Evolutionary conservation across 2,888 invertebrate species (phyloP).

Genomic region (Malthinus seriepunctatus): DNA sequence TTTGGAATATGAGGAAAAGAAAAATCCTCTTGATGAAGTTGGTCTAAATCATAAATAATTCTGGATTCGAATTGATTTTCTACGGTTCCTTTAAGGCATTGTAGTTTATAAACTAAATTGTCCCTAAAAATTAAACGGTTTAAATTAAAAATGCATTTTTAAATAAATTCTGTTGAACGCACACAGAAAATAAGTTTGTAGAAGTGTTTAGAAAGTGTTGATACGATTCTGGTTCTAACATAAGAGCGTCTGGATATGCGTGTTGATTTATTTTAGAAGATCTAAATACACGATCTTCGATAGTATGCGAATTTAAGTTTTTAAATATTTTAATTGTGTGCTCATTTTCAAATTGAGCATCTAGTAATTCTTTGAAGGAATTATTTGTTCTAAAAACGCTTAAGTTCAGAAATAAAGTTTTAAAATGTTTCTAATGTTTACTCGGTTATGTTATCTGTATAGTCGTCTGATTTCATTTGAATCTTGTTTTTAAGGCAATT

Average conservation of each 20-base stretch:
- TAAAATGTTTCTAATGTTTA: not conserved
- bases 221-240: slow-evolving; percentile 27
- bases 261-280: slow-evolving; percentile 24
- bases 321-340: not conserved
- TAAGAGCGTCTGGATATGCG: slow-evolving; percentile 33
- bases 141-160: not conserved
- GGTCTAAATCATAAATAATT: slow-evolving; percentile 32
- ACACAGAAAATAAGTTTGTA: slow-evolving; percentile 27
- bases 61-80: slow-evolving; percentile 16
- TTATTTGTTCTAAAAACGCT: not conserved
- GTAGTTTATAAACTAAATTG: slow-evolving; percentile 19
- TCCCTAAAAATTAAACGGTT: slow-evolving; percentile 18
- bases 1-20: not conserved
- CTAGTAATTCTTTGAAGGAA: not conserved
- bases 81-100: slow-evolving; percentile 16
- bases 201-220: slow-evolving; percentile 19
- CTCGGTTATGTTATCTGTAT: not conserved
- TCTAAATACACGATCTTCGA: slow-evolving; percentile 21
- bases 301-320: slow-evolving; percentile 1
- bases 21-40: not conserved
- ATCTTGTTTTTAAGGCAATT: slow-evolving; percentile 19
- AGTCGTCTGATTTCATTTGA: not conserved
- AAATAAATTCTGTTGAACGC: not conserved
- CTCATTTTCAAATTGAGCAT: not conserved
- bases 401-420: not conserved